A percentile compares a stretch with the other conserved stretches of the same genome.
phyloP scores from a whole-genome alignment of 2,888 invertebrate species.

The Clostera curtula region DNA sequence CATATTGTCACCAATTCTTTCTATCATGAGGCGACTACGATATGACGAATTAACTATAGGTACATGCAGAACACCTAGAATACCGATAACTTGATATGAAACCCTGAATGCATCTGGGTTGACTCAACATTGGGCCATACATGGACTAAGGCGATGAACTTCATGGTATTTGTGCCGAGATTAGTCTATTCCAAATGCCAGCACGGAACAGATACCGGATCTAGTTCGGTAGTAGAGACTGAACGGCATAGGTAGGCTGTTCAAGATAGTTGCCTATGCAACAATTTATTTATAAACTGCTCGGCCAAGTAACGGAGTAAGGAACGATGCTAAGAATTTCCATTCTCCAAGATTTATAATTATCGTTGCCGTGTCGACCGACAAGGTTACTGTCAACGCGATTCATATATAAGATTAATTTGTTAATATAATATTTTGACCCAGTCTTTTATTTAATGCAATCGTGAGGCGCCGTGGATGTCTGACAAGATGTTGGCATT shows the following conservation, averaged over 20 bases:
- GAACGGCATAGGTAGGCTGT: conserved; percentile 2
- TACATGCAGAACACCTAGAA: no score
- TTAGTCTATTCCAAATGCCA: no score
- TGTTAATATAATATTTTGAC: conserved; percentile 22
- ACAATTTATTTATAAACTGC: conserved; percentile 16
- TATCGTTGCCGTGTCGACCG: conserved; percentile 21
- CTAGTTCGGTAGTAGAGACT: no score
- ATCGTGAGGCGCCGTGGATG: conserved; percentile 5
- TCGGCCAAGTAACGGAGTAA: conserved; percentile 27
- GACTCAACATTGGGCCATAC: no score
- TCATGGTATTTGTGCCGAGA: no score
- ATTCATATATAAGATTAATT: conserved; percentile 29
- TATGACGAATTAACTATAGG: no score
- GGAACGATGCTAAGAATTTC: conserved; percentile 40
- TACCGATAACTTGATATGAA: no score
- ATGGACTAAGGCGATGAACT: no score
- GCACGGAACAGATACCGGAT: no score
- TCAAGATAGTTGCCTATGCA: conserved; percentile 8
- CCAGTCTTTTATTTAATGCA: conserved; percentile 17
- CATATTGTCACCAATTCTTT: no score
- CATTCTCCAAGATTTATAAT: conserved; percentile 42
- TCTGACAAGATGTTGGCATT: conserved; percentile 10
- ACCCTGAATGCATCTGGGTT: no score
- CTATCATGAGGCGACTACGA: no score
- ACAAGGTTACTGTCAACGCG: conserved; percentile 39